phyloP scores from a whole-genome alignment of 2,888 invertebrate genomes.

The Exephanes ischioxanthus region DNA sequence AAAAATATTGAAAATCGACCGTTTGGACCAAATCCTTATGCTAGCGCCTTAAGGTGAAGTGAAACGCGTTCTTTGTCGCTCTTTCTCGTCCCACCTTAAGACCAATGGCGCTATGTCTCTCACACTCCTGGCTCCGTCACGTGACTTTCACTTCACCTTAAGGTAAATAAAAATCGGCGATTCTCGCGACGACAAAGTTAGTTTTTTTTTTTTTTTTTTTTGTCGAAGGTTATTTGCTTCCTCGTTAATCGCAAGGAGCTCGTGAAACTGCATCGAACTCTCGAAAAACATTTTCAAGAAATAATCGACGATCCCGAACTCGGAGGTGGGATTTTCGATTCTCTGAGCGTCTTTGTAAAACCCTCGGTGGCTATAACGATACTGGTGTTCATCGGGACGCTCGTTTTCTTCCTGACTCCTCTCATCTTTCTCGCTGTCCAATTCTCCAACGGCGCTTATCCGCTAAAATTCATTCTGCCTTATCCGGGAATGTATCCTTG shows the following conservation, averaged over 20 bases:
- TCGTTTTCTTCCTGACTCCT: constrained; percentile 56
- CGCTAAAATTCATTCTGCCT: constrained; percentile 57
- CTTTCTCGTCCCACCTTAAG: too few species aligned
- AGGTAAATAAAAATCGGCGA: too few species aligned
- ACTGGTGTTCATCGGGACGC: constrained; percentile 48
- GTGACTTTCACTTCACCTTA: too few species aligned
- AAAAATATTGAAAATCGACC: too few species aligned
- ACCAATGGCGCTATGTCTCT: too few species aligned
- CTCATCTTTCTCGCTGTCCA: constrained; percentile 51
- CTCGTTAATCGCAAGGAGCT: constrained; percentile 53
- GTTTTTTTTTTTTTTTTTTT: not conserved
- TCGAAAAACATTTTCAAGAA: constrained; percentile 53
- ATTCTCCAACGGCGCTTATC: constrained; percentile 29
- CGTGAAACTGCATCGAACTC: constrained; percentile 57
- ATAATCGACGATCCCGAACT: constrained; percentile 15
- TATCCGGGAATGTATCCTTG: constrained; percentile 66
- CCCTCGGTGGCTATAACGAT: constrained; percentile 48
- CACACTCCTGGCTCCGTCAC: too few species aligned
- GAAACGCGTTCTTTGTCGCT: too few species aligned
- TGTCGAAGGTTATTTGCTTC: constrained; percentile 61
- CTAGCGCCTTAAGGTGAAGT: too few species aligned
- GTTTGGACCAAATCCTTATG: too few species aligned
- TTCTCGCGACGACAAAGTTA: too few species aligned
- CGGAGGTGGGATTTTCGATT: constrained; percentile 44
- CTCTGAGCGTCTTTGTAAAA: constrained; percentile 48